Conservation (phyloP, 1,140 invertebrate genomes). For the Eciton burchellii region DNA sequence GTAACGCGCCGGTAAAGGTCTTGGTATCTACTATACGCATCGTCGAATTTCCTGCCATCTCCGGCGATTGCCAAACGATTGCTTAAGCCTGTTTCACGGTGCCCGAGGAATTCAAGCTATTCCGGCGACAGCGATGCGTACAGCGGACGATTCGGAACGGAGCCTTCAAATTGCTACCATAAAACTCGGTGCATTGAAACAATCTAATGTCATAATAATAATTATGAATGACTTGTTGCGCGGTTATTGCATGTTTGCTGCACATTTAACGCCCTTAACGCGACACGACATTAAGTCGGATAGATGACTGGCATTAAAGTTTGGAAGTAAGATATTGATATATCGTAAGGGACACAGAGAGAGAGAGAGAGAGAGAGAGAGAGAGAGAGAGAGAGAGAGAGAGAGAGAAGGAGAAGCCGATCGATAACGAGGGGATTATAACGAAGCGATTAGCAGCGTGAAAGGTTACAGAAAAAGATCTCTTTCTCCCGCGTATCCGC, state of each 20-base stretch:
- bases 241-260: background rate
- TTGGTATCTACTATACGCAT: constrained; percentile 20
- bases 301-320: background rate
- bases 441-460: background rate
- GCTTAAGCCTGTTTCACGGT: background rate
- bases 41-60: background rate
- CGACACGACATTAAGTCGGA: background rate
- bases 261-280: constrained; percentile 1
- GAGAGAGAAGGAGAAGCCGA: background rate
- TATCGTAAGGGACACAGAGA: background rate
- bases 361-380: too few relatives aligned
- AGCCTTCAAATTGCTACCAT: background rate
- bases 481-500: too few relatives aligned
- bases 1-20: constrained; percentile 41
- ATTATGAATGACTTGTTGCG: background rate
- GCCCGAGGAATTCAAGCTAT: background rate
- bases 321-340: background rate
- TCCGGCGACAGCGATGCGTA: background rate
- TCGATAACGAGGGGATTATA: background rate
- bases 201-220: too few relatives aligned
- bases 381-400: too few relatives aligned
- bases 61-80: background rate
- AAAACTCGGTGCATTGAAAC: too few relatives aligned
- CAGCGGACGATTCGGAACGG: background rate
- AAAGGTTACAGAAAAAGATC: background rate